Evolutionary conservation across 2,113 vertebrate genomes (phyloP).

Genomic region (Scolopax mira): DNA sequence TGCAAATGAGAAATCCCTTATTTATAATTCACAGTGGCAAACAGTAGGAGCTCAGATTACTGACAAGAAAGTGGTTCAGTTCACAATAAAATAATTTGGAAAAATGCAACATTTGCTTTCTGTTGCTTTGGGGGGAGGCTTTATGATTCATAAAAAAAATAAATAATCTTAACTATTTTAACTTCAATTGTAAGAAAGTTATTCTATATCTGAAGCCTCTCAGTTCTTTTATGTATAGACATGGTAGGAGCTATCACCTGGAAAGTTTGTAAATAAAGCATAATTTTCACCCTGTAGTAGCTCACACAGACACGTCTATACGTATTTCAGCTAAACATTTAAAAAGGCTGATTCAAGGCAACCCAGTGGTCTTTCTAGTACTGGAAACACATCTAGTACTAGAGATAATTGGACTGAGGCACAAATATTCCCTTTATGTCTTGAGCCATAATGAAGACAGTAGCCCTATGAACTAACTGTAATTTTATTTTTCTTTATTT

Average conservation of each 20-base stretch:
- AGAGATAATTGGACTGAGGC: conserved; percentile 64
- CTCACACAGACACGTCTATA: not conserved
- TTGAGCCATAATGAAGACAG: conserved; percentile 59
- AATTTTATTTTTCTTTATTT: conserved; percentile 53
- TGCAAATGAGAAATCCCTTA: not conserved
- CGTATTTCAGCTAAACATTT: not conserved
- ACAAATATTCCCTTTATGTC: conserved; percentile 70
- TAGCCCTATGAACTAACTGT: conserved; percentile 46
- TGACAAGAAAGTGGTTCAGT: not conserved
- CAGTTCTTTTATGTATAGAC: not conserved
- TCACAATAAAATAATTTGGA: not conserved
- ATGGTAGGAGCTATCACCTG: not conserved
- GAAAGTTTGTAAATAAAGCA: not conserved
- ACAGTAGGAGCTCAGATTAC: not conserved
- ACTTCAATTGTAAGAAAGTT: conserved; percentile 25
- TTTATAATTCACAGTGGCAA: not conserved
- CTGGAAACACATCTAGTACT: conserved; percentile 44
- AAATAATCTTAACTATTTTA: not conserved
- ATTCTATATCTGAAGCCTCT: not conserved
- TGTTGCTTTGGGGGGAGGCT: not conserved
- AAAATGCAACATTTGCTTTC: not conserved
- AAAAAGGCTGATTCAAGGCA: conserved; percentile 36
- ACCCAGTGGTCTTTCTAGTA: conserved; percentile 48
- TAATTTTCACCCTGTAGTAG: not conserved
- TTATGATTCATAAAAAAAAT: not conserved